Evolutionary conservation across 2,113 vertebrate genomes (phyloP).

Genomic region (Melierax canorus): DNA sequence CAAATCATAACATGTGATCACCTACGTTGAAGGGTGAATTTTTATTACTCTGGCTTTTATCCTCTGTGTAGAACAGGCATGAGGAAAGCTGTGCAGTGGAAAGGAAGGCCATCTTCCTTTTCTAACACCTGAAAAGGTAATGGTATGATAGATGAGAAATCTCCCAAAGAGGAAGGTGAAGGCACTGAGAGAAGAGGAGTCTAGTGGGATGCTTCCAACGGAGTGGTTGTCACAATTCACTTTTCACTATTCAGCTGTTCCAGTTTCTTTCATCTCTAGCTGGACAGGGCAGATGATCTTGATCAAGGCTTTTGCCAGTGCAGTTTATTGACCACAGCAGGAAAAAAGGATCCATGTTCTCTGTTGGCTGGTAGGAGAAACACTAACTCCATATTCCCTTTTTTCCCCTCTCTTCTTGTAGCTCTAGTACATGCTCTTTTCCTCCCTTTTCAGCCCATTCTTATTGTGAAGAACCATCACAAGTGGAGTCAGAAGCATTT

Average conservation of each 20-base stretch:
- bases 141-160: not conserved
- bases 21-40: not conserved
- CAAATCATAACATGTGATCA: not conserved
- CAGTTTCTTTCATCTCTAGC: not conserved
- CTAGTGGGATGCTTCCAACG: not conserved
- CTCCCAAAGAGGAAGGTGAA: not conserved
- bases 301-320: not conserved
- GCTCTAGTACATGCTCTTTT: not conserved
- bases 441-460: not conserved
- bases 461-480: not conserved
- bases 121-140: not conserved
- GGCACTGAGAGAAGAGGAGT: not conserved
- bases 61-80: not conserved
- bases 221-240: not conserved
- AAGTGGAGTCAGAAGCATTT: not conserved
- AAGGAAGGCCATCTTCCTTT: not conserved
- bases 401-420: not conserved
- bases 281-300: not conserved
- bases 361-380: not conserved
- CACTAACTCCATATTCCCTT: not conserved
- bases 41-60: not conserved
- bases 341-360: not conserved
- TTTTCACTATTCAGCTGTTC: not conserved
- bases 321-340: not conserved
- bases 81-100: not conserved